Conservation (phyloP, 2,797 vertebrate genomes). For the Telmatherina bonti region DNA sequence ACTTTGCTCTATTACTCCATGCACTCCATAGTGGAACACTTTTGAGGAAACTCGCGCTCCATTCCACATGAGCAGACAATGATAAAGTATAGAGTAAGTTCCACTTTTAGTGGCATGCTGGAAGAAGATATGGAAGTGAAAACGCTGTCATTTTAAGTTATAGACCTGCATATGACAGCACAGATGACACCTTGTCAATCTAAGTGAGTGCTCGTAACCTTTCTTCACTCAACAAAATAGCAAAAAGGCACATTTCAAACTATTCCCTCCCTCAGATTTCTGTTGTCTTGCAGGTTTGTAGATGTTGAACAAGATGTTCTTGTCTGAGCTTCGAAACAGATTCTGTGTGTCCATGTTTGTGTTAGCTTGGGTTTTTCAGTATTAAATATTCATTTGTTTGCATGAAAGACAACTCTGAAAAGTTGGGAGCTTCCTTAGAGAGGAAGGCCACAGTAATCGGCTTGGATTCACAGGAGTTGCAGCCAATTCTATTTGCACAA, state of each 20-base stretch:
- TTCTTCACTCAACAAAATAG: constrained; percentile 20
- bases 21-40: constrained; percentile 61
- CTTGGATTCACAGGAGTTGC: neutral
- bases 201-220: constrained; percentile 22
- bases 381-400: constrained; percentile 17
- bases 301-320: constrained; percentile 27
- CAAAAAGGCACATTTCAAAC: constrained; percentile 23
- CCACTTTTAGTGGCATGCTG: constrained; percentile 37
- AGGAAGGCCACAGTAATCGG: constrained; percentile 2
- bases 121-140: constrained; percentile 36
- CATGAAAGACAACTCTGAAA: constrained; percentile 13
- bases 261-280: constrained; percentile 24
- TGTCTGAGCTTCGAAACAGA: constrained; percentile 10
- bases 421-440: neutral
- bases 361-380: neutral
- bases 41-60: constrained; percentile 62
- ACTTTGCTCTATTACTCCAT: constrained; percentile 72
- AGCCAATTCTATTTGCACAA: neutral
- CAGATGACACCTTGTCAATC: neutral
- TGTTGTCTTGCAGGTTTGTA: constrained; percentile 8
- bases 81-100: constrained; percentile 57
- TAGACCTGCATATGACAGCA: neutral
- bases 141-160: constrained; percentile 24
- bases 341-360: constrained; percentile 6
- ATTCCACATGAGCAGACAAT: constrained; percentile 38